A percentile compares a stretch with the other conserved stretches of the same genome.
Conservation (phyloP, 2,113 vertebrate species). For the Hystrix brachyura region DNA sequence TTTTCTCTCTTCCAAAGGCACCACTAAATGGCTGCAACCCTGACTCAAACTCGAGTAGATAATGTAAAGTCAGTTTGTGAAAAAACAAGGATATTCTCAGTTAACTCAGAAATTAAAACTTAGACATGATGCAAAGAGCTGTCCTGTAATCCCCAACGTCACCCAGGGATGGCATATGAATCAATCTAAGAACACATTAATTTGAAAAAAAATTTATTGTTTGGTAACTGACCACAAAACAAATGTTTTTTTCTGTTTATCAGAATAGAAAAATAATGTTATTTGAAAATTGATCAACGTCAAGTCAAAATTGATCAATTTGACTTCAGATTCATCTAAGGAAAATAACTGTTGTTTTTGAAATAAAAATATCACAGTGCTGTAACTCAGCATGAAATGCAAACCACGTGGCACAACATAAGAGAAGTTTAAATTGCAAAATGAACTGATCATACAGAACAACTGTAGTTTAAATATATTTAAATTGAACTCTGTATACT, state of each 20-base stretch:
- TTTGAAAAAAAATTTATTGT: neutral
- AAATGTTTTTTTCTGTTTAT: neutral
- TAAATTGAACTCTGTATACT: neutral
- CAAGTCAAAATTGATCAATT: neutral
- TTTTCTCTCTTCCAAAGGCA: fast-evolving
- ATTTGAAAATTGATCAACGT: neutral
- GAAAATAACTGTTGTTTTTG: neutral
- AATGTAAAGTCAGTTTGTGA: neutral
- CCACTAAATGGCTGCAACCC: no score
- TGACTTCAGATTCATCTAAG: neutral
- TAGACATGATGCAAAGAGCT: neutral
- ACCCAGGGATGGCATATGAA: neutral
- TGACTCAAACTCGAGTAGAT: neutral
- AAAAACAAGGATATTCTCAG: neutral
- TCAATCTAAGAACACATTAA: neutral
- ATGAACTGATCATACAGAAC: neutral
- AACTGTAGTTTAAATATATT: neutral
- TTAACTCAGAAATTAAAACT: neutral
- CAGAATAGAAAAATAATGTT: neutral
- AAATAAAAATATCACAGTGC: neutral
- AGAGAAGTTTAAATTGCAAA: neutral
- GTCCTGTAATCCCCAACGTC: neutral
- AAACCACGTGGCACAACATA: neutral
- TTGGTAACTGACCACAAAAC: neutral
- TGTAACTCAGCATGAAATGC: neutral